Base-by-base conservation (phyloP, 2,888 invertebrate species). In the Rhynchonema sp. region DNA sequence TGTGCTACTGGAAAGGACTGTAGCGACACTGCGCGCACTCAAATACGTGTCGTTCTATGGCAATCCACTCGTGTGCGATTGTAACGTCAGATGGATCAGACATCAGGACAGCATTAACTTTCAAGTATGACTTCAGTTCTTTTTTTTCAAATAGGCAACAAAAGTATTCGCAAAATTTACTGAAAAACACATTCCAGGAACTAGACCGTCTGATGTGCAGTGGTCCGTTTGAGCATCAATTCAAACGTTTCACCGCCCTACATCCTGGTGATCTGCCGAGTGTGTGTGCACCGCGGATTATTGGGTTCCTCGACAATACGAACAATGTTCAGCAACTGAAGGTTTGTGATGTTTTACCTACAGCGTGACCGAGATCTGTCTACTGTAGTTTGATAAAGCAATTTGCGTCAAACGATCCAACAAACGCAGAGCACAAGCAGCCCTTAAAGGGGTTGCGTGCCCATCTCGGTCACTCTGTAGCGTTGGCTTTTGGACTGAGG, bases 11-110 rank as follows among this genome's bases (percentile, higher is more conserved):
- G 63, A 68, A 38, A 65, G 67, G 49, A 63, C 75, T 30, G 64
- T 69, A 2, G 63, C 66, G 1, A 65, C 66, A 20, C 65, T 75
- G 56, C 72, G 74, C 22, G 62, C 62, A 29, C 66, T 73, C 38
- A 65, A 66, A 53, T 66, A 70, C 61, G 67, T 76, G 28, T 70
- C 71, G 56, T 65, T 77, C 22, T 70, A 74, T 60, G 72, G 73
- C 57, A 77, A 77, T 64, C 76, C 75, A 6, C 65, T 77, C 1
- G 68, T 67, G 30, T 77, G 77, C 66, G 77, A 77, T 66, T 77
- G 77, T 64, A 77, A 77, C 66, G 66, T 70, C 3, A 62, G 66
- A 20, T 72, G 71, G 71, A 62, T 72, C 30, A 38, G 17, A 17
- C 38, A 17, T 6, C 17, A 38, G 38, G 38, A 38, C 38, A 38